Evolutionary conservation across 2,888 invertebrate genomes (phyloP), one percentile per base, ranked within the genome.

Genomic region (Tinea pellionella): DNA sequence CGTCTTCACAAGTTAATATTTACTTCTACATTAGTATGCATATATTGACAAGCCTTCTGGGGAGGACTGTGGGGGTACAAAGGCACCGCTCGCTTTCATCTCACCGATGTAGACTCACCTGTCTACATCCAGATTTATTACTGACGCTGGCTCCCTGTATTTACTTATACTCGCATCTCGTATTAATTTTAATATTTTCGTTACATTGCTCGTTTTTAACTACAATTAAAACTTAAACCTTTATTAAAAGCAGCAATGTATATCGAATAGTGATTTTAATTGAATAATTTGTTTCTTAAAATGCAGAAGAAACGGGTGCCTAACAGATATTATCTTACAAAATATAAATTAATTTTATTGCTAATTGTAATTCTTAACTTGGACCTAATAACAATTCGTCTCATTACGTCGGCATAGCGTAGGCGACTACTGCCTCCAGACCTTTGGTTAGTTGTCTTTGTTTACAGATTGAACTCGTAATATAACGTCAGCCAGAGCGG

Each of bases 81-180:
- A 77, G 71, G 67, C 65, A 66, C 79, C 80, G 81, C 74, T 64
- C 61, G 63, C 74, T 83, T 80, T 81, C 75, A 80, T 71, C 69
- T 69, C 66, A 62, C 74, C 73, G 73, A 24, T 24, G 53, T 57
- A 57, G 32, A 57, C 57, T 15, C 57, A 57, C 57, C 57, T 57
- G 57, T 32, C 30, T 30, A 57, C 57, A 57, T 57, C 11, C 55
- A 57, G 57, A 57, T 57, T 57, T 57, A 57, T 57, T n/a, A 32
- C 57, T 8, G 15, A 57, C 32, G 9, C 51, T 55, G 24, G 29
- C 55, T 19, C 13, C 29, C 53, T 53, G 53, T 24, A 53, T 53
- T 53, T 53, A 24, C 53, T 53, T 24, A 19, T 53, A 24, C 53
- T 53, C 4, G 18, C 18, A 47, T 15, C 16, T n/a, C 37, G 37